These are phyloP conservation scores for Austrofundulus limnaeus DNA, from an alignment of 2,113 vertebrate genomes.

Conservation along the genomic window DNA sequence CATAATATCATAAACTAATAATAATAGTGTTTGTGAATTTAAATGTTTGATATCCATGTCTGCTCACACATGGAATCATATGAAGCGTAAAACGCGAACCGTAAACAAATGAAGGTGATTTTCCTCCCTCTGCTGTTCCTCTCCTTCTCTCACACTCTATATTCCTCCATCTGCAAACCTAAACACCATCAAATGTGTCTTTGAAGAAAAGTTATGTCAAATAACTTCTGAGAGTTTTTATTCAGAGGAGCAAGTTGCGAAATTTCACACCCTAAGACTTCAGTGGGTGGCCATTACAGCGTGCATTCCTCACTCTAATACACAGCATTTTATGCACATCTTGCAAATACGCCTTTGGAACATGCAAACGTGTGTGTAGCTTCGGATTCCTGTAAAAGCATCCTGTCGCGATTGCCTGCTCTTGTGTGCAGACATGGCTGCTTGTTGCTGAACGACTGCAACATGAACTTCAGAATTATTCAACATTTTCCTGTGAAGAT, in stretches of 20 bases:
- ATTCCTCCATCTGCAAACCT: slow-evolving; percentile 30
- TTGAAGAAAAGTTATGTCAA: slow-evolving; percentile 64
- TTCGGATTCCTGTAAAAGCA: slow-evolving; percentile 47
- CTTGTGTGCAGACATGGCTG: slow-evolving; percentile 9
- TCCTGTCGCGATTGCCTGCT: slow-evolving; percentile 28
- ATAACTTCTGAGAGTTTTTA: slow-evolving; percentile 43
- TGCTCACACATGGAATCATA: neutral
- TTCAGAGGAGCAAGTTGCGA: slow-evolving; percentile 51
- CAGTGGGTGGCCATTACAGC: slow-evolving; percentile 49
- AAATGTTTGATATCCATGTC: too few relatives aligned
- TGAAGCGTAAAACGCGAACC: slow-evolving; percentile 7
- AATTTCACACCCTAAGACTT: slow-evolving; percentile 55
- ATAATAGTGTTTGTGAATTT: too few relatives aligned
- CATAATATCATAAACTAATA: too few relatives aligned
- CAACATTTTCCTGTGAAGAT: slow-evolving; percentile 48
- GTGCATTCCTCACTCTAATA: slow-evolving; percentile 40
- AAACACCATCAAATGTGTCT: slow-evolving; percentile 54
- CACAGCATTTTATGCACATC: slow-evolving; percentile 37
- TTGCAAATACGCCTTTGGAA: slow-evolving; percentile 52
- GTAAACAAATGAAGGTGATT: slow-evolving; percentile 1
- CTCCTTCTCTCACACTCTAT: neutral
- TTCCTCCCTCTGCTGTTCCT: neutral
- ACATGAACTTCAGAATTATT: slow-evolving; percentile 65
- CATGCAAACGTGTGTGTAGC: slow-evolving; percentile 43
- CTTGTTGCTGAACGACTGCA: slow-evolving; percentile 52